Evolutionary conservation across 2,113 vertebrate genomes (phyloP).

Genomic region (Lepisosteus oculatus): DNA sequence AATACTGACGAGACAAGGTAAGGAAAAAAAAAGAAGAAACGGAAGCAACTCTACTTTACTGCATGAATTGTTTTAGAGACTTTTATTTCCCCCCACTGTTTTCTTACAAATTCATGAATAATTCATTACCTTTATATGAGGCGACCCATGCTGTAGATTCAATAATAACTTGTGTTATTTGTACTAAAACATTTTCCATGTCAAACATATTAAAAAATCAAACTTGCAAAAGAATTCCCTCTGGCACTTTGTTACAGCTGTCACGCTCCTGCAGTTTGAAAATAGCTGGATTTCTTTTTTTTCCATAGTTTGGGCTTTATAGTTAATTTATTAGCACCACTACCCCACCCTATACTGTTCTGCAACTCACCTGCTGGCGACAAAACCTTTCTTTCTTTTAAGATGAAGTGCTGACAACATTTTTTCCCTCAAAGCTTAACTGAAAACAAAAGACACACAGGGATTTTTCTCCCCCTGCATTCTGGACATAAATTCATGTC

Average conservation of each 20-base stretch:
- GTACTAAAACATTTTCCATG: slow-evolving; percentile 93
- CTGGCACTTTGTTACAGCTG: slow-evolving; percentile 89
- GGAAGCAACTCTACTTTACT: slow-evolving; percentile 65
- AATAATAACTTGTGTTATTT: slow-evolving; percentile 93
- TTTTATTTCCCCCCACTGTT: slow-evolving; percentile 38
- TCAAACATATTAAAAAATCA: slow-evolving; percentile 84
- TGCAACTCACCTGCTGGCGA: slow-evolving; percentile 76
- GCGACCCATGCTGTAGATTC: slow-evolving; percentile 77
- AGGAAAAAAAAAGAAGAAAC: slow-evolving; percentile 66
- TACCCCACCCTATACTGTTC: slow-evolving; percentile 76
- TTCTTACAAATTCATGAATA: slow-evolving; percentile 88
- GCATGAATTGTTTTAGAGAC: slow-evolving; percentile 70
- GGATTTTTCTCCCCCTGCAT: slow-evolving; percentile 17
- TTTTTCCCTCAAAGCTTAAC: slow-evolving; percentile 33
- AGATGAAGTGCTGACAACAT: slow-evolving; percentile 47
- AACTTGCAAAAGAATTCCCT: slow-evolving; percentile 81
- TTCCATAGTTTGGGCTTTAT: slow-evolving; percentile 63
- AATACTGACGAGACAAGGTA: slow-evolving; percentile 30
- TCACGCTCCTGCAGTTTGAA: slow-evolving; percentile 86
- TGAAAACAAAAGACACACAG: slow-evolving; percentile 31
- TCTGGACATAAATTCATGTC: slow-evolving; percentile 8
- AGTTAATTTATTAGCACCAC: slow-evolving; percentile 81
- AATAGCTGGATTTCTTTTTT: slow-evolving; percentile 68
- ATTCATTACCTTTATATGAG: slow-evolving; percentile 77
- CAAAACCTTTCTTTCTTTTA: slow-evolving; percentile 44